A percentile compares a stretch with the other conserved stretches of the same genome.
Evolutionary conservation across 2,797 vertebrate genomes (phyloP).

Genomic region (Rhincodon typus): DNA sequence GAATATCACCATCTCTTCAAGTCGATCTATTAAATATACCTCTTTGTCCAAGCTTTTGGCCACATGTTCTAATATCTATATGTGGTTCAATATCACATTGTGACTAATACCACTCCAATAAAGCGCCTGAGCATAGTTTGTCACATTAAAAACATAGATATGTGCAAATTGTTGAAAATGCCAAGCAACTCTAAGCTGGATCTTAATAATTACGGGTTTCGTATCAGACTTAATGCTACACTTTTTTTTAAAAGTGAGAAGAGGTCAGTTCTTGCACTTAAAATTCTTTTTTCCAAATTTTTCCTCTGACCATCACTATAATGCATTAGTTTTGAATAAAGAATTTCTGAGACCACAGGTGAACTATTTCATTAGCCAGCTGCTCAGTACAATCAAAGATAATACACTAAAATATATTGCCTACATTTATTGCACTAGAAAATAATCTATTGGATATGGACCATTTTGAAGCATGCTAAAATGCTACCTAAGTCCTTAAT

Average conservation of each 20-base stretch:
- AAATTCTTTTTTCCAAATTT: neutral
- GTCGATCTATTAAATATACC: no score
- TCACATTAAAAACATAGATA: neutral
- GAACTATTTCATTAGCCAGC: neutral
- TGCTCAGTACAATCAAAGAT: neutral
- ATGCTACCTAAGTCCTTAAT: no score
- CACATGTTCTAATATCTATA: no score
- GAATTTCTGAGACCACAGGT: neutral
- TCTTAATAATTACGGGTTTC: neutral
- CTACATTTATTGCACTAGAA: neutral
- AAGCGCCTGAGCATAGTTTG: neutral
- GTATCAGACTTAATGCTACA: neutral
- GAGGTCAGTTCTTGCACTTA: neutral
- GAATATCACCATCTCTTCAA: no score
- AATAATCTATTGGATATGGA: neutral
- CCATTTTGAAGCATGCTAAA: neutral
- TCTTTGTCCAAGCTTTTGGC: no score
- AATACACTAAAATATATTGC: neutral
- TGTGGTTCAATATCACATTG: neutral
- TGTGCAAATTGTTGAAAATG: neutral
- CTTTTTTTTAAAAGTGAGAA: neutral
- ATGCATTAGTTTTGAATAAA: neutral
- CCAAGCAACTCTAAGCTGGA: neutral
- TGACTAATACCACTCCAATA: neutral
- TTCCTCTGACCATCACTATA: neutral